Conservation (phyloP, 2,797 vertebrate species). For the Falco concolor region DNA sequence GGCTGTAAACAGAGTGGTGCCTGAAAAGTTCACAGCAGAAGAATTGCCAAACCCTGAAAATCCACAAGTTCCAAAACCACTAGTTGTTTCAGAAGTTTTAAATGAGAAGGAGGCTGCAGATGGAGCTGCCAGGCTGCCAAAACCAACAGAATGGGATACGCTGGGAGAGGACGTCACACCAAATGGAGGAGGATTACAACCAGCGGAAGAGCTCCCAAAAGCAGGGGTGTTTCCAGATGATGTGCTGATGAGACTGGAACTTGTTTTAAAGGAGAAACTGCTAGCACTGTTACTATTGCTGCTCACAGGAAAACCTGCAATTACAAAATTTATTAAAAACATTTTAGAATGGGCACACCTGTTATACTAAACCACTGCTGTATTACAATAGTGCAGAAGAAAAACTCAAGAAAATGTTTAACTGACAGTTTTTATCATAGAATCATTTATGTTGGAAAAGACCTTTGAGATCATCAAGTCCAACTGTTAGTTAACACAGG, state of each 20-base stretch:
- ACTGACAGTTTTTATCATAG: not conserved
- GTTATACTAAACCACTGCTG: not conserved
- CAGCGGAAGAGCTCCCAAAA: constrained; percentile 21
- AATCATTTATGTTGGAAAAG: too few species aligned
- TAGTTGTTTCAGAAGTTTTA: constrained; percentile 22
- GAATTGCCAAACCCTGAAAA: constrained; percentile 61
- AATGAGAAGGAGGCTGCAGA: constrained; percentile 83
- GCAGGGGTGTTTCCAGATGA: constrained; percentile 1
- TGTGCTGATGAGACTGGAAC: constrained; percentile 49
- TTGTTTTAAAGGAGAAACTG: constrained; percentile 79
- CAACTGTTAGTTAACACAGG: not conserved
- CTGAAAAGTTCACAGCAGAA: not conserved
- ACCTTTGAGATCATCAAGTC: too few species aligned
- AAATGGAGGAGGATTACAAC: constrained; percentile 13
- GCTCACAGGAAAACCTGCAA: constrained; percentile 69
- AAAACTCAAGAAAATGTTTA: not conserved
- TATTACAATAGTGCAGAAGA: not conserved
- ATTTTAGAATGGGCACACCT: not conserved
- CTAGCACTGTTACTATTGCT: constrained; percentile 19
- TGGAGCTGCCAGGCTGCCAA: constrained; percentile 40
- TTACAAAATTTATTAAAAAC: not conserved
- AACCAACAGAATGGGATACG: not conserved
- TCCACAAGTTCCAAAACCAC: constrained; percentile 40
- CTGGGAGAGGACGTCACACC: constrained; percentile 17
- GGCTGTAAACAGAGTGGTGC: not conserved